A percentile compares a stretch with the other conserved stretches of the same genome.
These are phyloP conservation scores for Drosophila funebris DNA, from an alignment of 1,140 invertebrate genomes.

Conservation along the genomic window DNA sequence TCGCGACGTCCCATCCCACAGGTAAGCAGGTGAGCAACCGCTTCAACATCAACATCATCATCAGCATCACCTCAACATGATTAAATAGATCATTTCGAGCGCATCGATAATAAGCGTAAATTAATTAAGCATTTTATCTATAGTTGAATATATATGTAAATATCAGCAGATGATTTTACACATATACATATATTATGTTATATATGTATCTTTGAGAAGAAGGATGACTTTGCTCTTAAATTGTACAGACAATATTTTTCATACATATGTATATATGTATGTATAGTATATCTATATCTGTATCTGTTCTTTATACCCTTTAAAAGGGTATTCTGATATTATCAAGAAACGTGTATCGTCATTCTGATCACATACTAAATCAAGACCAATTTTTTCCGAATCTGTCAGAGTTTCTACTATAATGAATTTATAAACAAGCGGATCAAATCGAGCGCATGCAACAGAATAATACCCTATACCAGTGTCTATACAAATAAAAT, in stretches of 20 bases:
- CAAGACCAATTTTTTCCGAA: no score
- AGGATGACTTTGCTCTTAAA: conserved; percentile 45
- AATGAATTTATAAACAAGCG: no score
- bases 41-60: conserved; percentile 12
- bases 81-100: conserved; percentile 63
- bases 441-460: no score
- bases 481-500: no score
- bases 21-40: conserved; percentile 34
- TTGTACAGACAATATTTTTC: conserved; percentile 42
- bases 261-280: not conserved
- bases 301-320: conserved; percentile 12
- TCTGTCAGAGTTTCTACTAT: no score
- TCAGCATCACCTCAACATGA: conserved; percentile 27
- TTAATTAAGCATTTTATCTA: conserved; percentile 62
- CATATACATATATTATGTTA: not conserved
- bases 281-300: conserved; percentile 10
- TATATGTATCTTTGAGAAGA: conserved; percentile 14
- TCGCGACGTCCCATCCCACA: conserved; percentile 10
- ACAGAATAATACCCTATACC: no score
- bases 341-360: not conserved
- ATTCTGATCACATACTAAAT: no score
- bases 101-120: conserved; percentile 57
- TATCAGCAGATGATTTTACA: conserved; percentile 4
- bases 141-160: conserved; percentile 13
- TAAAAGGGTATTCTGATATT: not conserved